Evolutionary conservation across 2,797 vertebrate genomes (phyloP), one percentile per base, ranked within the genome.

Genomic region (Chrosomus eos): DNA sequence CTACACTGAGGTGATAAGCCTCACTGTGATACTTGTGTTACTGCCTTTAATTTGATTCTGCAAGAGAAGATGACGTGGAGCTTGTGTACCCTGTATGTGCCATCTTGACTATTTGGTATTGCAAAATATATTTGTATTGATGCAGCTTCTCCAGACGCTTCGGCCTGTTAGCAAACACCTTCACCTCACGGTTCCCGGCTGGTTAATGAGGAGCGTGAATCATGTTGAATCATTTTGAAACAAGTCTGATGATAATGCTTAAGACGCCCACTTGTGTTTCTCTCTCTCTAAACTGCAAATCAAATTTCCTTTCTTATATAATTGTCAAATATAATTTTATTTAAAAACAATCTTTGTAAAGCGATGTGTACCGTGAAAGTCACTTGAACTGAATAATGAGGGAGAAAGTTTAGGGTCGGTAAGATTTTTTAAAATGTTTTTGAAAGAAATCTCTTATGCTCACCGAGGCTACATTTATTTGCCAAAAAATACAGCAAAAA

Each of bases 21-120:
- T 78, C 40, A 53, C 74, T 43, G 31, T 26, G 53, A 45, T 85
- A 26, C 80, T 71, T 73, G 55, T 62, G 55, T 43, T 55, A 43
- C 66, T 6, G 62, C 45, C 19, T 73, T 82, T 48, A 60, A 82
- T 74, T 36, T 82, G 38, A 31, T 73, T 82, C 67, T 64, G 70
- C 23, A 64, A 18, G 31, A 82, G 58, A 26, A 48, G 79, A 28
- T 28, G 70, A 82, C 28, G 2, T 45, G 28, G 21, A 82, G 62
- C 26, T 73, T 36, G 53, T 33, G 4, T 45, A 45, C 53, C 72
- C 28, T 33, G 53, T 73, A 7, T 73, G 28, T 14, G 11, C n/a
- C 51, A 43, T 60, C 80, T 45, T 80, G 78, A 80, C 33, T 28
- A 33, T 19, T 26, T n/a, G 19, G 26, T n/a, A 58, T 21, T n/a